Conservation (phyloP, 2,113 vertebrate genomes). For the Myotis davidii region DNA sequence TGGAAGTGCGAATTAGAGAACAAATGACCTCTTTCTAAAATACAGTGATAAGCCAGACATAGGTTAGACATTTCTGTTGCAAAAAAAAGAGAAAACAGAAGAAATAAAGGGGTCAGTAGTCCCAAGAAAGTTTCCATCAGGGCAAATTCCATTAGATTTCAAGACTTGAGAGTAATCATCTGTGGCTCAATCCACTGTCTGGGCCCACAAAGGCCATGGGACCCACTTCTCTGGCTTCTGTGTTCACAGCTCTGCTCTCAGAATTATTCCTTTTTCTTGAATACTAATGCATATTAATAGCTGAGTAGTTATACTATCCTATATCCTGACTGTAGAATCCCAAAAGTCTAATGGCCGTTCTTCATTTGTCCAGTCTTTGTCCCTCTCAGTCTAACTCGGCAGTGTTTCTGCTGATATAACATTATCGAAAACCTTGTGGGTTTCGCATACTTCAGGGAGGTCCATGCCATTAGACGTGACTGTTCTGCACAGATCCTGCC, state of each 20-base stretch:
- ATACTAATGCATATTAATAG: not conserved
- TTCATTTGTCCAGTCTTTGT: not conserved
- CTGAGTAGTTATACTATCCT: not conserved
- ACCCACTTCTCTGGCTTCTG: not conserved
- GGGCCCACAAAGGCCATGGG: not conserved
- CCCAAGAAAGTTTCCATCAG: not conserved
- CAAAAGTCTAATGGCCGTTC: not conserved
- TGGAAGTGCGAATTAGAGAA: not conserved
- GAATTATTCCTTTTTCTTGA: not conserved
- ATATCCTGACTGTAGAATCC: not conserved
- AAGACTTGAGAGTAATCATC: not conserved
- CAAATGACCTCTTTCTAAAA: not conserved
- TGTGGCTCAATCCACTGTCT: not conserved
- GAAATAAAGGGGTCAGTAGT: not conserved
- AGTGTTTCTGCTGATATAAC: not conserved
- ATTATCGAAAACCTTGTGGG: not conserved
- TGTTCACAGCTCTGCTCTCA: not conserved
- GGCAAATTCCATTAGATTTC: not conserved
- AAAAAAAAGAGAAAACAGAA: not conserved
- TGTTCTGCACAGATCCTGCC: too few species aligned
- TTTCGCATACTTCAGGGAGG: not conserved
- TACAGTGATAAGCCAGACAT: not conserved
- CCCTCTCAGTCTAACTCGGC: not conserved
- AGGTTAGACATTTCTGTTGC: not conserved
- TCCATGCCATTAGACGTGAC: not conserved